Percentiles rank a stretch among this genome's conserved stretches.
Conservation (phyloP, 2,888 invertebrate genomes). For the Amphipoea oculea region DNA sequence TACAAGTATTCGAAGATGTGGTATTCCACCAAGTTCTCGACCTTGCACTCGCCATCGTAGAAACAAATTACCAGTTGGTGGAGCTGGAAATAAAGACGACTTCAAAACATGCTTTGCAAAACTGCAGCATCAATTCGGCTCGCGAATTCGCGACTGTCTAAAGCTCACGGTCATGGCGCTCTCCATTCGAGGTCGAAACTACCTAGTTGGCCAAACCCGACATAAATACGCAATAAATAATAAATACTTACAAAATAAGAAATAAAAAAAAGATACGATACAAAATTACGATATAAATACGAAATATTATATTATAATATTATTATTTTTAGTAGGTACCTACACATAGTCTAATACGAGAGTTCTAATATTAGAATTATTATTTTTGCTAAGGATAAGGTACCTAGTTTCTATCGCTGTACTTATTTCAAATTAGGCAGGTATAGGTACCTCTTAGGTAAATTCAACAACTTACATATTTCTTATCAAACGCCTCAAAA, state of each 20-base stretch:
- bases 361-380: neutral
- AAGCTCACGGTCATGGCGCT: neutral
- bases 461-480: conserved; percentile 78
- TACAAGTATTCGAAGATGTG: conserved; percentile 83
- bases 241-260: too few relatives aligned
- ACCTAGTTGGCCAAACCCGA: too few relatives aligned
- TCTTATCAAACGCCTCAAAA: conserved; percentile 86
- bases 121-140: neutral
- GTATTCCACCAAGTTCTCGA: conserved; percentile 82
- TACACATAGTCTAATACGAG: neutral
- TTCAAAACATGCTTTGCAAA: conserved; percentile 10
- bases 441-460: neutral
- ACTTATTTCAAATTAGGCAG: neutral
- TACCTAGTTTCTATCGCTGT: neutral
- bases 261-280: too few relatives aligned
- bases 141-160: neutral
- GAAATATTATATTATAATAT: neutral
- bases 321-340: neutral
- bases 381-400: neutral
- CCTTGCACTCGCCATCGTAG: conserved; percentile 78
- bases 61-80: conserved; percentile 83
- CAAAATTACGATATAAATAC: too few relatives aligned
- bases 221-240: neutral
- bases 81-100: conserved; percentile 71
- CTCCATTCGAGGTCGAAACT: neutral